Evolutionary conservation across 2,797 vertebrate genomes (phyloP), one percentile per base, ranked within the genome.

Genomic region (Enteromius paludinosus): DNA sequence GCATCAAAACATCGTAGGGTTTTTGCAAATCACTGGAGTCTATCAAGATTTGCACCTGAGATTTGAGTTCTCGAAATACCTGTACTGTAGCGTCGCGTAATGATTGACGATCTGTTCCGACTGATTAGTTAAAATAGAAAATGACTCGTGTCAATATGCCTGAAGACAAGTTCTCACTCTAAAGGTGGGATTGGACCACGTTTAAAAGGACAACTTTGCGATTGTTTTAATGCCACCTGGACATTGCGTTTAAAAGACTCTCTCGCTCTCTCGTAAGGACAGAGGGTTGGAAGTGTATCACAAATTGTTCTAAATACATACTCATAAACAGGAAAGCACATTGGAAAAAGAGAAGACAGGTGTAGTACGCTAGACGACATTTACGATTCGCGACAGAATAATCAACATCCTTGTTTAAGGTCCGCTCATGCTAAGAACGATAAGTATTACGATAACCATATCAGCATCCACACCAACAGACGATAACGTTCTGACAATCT

Each of bases 1-100:
- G 76, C 76, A 78, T 78, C 76, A 78, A 78, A 78, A 78, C 76
- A 66, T 83, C 70, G 79, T 47, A 47, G 77, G 76, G 82, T 81
- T 83, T 81, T 79, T 85, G 86, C 83, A 89, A 87, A 85, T 88
- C 74, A 76, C 41, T 74, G 59, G 70, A 79, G 72, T 54, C 76
- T 86, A 87, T 90, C 70, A 81, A 87, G 89, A 90, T 89, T 92
- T 89, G 88, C 92, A 94, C 93, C 93, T 95, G 95, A 95, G 93
- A 92, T 93, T 88, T 47, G 83, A 88, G 83, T 89, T 91, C 87
- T 89, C 82, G 86, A 89, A 91, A 90, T 49, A 68, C 80, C 84
- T 84, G 83, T 83, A 87, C 54, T 79, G 78, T 77, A 83, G 76
- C 77, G 28, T 54, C 59, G 68, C 49, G 54, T 70, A 64, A 17